Conservation (phyloP, 2,888 invertebrate species). For the Noctua pronuba region DNA sequence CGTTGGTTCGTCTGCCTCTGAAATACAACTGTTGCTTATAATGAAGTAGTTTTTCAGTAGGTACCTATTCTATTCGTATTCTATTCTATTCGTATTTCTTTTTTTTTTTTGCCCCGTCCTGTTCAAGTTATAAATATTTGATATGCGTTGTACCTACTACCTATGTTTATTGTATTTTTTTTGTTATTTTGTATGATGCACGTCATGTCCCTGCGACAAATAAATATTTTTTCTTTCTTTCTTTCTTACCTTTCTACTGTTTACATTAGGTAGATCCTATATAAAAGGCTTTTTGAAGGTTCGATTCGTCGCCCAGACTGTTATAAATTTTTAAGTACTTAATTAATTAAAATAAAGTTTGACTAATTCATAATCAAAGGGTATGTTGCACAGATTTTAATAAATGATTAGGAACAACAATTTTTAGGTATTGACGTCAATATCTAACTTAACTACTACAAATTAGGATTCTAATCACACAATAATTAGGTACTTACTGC, state of each 20-base stretch:
- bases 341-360: neutral
- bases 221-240: too few species aligned
- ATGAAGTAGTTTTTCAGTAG: conserved; percentile 1
- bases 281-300: neutral
- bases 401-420: neutral
- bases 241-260: neutral
- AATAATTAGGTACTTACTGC: conserved; percentile 30
- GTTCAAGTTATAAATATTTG: too few species aligned
- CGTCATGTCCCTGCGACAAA: too few species aligned
- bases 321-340: neutral
- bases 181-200: too few species aligned
- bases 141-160: too few species aligned
- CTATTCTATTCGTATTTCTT: too few species aligned
- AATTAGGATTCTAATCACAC: conserved; percentile 36
- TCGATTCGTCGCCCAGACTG: neutral
- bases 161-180: too few species aligned
- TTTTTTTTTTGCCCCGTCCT: too few species aligned
- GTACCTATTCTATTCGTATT: too few species aligned
- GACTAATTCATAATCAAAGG: conserved; percentile 12
- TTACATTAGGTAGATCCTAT: neutral
- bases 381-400: neutral
- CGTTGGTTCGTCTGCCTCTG: conserved; percentile 36
- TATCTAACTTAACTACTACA: neutral
- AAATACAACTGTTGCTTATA: conserved; percentile 52
- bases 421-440: conserved; percentile 12